These are phyloP conservation scores for Enteromius paludinosus DNA, from an alignment of 2,797 vertebrate species.

Conservation along the genomic window DNA sequence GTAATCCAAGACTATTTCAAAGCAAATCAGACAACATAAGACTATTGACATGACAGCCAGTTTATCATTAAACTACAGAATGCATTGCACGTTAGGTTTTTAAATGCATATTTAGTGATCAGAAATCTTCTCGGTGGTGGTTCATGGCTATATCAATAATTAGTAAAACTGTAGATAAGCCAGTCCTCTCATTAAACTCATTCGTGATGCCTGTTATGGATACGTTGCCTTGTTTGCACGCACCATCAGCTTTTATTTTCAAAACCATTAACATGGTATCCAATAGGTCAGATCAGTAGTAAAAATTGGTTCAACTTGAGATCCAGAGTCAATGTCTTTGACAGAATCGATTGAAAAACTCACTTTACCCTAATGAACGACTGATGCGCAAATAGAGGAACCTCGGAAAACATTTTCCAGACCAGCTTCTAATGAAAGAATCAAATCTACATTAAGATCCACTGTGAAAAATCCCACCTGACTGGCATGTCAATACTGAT, in stretches of 20 bases:
- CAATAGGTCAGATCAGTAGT: not conserved
- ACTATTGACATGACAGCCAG: not conserved
- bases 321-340: conserved; percentile 1
- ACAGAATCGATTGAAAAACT: conserved; percentile 8
- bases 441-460: not conserved
- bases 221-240: not conserved
- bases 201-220: not conserved
- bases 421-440: conserved; percentile 9
- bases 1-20: not conserved
- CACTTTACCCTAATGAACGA: not conserved
- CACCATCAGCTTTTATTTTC: not conserved
- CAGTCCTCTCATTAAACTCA: not conserved
- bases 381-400: not conserved
- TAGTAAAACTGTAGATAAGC: not conserved
- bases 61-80: not conserved
- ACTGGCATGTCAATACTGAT: conserved; percentile 9
- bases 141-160: not conserved
- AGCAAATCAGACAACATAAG: not conserved
- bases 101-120: not conserved
- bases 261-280: not conserved
- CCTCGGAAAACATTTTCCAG: conserved; percentile 1
- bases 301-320: not conserved
- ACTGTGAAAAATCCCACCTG: not conserved
- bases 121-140: not conserved
- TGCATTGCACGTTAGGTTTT: not conserved